Evolutionary conservation across 2,888 invertebrate genomes (phyloP), one percentile per base, ranked within the genome.

Genomic region (Gerris lacustris): DNA sequence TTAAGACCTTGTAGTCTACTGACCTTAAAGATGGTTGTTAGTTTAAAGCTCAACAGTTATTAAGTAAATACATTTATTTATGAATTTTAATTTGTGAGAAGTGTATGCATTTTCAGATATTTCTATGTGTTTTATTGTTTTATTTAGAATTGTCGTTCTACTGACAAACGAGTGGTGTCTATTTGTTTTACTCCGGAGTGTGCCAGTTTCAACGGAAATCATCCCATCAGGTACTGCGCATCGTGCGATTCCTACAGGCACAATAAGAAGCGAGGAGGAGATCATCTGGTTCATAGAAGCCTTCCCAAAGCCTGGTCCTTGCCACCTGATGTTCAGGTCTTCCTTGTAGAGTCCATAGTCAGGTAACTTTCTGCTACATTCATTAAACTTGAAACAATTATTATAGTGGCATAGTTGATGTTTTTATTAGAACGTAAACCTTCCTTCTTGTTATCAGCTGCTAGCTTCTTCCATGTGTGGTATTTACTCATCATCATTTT

Each of bases 111-210:
- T 31, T 31, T 31, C 31, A 31, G 31, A 31, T 31, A 31, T 31
- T 31, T 31, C 1, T n/a, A n/a, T n/a, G n/a, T n/a, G n/a, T n/a
- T 31, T 31, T 31, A 31, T 31, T 31, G 31, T 31, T 31, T 31
- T 31, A 31, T 82, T 44, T 80, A 94, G 91, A 97, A 95, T 79
- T 98, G 98, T 79, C 88, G 94, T 67, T 91, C 95, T 0, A 84
- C 87, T 0, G 94, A 96, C 77, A 96, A 96, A 80, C 88, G 92
- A 5, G 96, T 97, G 0, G 89, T 94, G 73, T 93, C 94, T 9
- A 95, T 97, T 68, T 99, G 99, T 80, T 98, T 98, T 81, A 94
- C 95, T 0, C 91, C 90, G 67, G 98, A 98, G 80, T 99, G 99
- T 80, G 95, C 95, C 63, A 93, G 93, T 79, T 94, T 93, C 79